phyloP scores from a whole-genome alignment of 2,113 vertebrate species.

The Arvicanthis niloticus region DNA sequence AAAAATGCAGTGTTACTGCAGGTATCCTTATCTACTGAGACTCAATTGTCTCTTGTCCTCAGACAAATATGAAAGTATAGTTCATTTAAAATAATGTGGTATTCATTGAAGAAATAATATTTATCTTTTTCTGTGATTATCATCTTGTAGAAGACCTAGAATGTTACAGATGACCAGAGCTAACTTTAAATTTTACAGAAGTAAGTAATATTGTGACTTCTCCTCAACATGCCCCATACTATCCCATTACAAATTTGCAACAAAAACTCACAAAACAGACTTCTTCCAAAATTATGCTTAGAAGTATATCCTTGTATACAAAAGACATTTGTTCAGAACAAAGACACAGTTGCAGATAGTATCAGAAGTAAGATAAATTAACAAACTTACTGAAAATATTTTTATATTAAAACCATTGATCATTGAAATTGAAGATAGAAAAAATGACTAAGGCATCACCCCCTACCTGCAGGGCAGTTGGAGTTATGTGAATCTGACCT shows the following conservation, averaged over 20 bases:
- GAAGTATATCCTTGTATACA: conserved; percentile 50
- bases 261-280: conserved; percentile 59
- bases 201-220: conserved; percentile 22
- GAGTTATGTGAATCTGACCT: not conserved
- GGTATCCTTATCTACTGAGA: not conserved
- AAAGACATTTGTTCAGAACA: conserved; percentile 59
- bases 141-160: not conserved
- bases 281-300: conserved; percentile 44
- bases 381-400: not conserved
- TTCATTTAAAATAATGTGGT: conserved; percentile 7
- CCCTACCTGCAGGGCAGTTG: not conserved
- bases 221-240: not conserved
- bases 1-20: not conserved
- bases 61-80: not conserved
- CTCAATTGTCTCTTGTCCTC: conserved; percentile 20
- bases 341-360: conserved; percentile 55
- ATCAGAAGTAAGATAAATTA: conserved; percentile 35
- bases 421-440: not conserved
- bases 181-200: conserved; percentile 25
- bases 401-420: conserved; percentile 20
- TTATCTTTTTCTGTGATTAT: not conserved
- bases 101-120: not conserved
- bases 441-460: not conserved
- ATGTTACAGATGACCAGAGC: not conserved
- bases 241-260: not conserved